These are phyloP conservation scores for Cheirogaleus major DNA, from an alignment of 2,797 vertebrate genomes.

Conservation along the genomic window DNA sequence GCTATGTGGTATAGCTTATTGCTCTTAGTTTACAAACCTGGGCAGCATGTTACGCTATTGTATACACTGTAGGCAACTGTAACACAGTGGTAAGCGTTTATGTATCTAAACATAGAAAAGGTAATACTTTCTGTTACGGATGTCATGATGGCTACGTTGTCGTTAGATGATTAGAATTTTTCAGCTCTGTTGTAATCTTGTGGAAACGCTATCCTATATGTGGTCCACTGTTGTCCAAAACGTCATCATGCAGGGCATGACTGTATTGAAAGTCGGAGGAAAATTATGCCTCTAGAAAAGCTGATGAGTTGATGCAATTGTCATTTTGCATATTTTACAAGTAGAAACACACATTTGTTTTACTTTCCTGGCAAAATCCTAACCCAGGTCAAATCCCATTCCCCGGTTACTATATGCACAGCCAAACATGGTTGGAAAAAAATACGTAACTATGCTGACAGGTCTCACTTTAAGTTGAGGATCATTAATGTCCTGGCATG, in stretches of 20 bases:
- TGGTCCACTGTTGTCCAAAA: neutral
- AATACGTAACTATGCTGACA: neutral
- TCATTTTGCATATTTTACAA: neutral
- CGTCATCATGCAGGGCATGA: fast-evolving
- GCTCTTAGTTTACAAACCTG: neutral
- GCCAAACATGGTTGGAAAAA: neutral
- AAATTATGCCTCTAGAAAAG: neutral
- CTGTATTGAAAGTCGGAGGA: neutral
- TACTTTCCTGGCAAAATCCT: neutral
- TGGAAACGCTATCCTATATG: neutral
- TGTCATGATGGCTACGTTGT: neutral
- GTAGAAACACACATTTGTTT: neutral
- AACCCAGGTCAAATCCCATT: neutral
- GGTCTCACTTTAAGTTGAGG: neutral
- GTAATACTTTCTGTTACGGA: neutral
- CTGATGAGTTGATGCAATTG: neutral
- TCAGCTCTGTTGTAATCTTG: neutral
- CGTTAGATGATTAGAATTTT: neutral
- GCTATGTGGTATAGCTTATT: neutral
- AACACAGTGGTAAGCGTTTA: neutral
- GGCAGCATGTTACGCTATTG: neutral
- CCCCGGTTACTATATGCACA: neutral
- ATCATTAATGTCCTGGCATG: neutral
- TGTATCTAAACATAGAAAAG: neutral
- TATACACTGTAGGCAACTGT: neutral